These are phyloP conservation scores for Ictalurus furcatus DNA, from an alignment of 2,113 vertebrate genomes.

Conservation along the genomic window DNA sequence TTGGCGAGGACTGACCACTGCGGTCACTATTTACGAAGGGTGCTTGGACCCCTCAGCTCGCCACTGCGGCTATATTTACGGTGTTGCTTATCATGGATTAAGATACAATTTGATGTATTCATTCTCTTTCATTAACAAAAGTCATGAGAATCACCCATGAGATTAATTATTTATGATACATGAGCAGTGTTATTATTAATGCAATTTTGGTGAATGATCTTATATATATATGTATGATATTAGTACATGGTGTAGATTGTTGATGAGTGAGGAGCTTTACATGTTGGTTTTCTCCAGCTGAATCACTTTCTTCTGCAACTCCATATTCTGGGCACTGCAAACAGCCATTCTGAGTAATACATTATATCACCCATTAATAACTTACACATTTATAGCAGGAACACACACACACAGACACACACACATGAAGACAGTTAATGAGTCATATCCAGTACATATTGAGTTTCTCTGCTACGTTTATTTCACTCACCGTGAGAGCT, in stretches of 20 bases:
- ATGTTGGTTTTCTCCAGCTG: slow-evolving; percentile 83
- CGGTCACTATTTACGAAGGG: neutral
- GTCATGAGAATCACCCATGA: neutral
- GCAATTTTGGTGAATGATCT: neutral
- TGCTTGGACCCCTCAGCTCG: neutral
- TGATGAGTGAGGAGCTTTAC: slow-evolving; percentile 63
- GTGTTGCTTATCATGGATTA: neutral
- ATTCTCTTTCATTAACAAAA: neutral
- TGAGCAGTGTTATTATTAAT: neutral
- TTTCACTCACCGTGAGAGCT: neutral
- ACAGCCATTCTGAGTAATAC: slow-evolving; percentile 75
- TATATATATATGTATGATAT: neutral
- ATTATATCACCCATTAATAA: slow-evolving; percentile 21
- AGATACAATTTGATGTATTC: neutral
- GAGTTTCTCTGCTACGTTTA: neutral
- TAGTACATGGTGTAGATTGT: neutral
- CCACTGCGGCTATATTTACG: neutral
- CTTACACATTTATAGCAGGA: neutral
- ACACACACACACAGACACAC: neutral
- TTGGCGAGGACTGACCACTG: neutral
- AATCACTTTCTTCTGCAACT: slow-evolving; percentile 82
- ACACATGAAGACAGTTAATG: neutral
- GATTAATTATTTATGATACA: neutral
- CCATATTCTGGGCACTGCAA: slow-evolving; percentile 80
- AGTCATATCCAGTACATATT: slow-evolving; percentile 2